These are phyloP conservation scores for Spodoptera litura DNA, from an alignment of 1,140 invertebrate species.

Conservation along the genomic window DNA sequence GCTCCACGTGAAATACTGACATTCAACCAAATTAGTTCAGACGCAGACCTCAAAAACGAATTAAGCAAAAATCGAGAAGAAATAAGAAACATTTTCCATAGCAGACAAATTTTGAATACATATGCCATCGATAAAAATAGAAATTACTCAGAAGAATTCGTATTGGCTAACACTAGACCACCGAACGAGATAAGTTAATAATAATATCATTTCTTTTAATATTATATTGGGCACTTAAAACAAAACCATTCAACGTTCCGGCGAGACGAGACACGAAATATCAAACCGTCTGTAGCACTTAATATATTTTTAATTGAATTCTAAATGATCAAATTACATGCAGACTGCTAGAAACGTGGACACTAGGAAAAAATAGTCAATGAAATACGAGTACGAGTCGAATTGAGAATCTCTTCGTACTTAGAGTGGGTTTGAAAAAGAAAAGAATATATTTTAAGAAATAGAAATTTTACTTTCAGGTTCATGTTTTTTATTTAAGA, in stretches of 20 bases:
- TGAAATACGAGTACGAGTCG: background rate
- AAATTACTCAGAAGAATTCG: too few species aligned
- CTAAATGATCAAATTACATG: background rate
- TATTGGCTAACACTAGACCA: too few species aligned
- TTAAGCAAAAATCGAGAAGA: too few species aligned
- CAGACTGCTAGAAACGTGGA: background rate
- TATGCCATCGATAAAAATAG: too few species aligned
- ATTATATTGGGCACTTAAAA: too few species aligned
- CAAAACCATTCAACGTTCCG: background rate
- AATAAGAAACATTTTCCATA: too few species aligned
- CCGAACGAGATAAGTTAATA: background rate
- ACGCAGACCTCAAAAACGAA: too few species aligned
- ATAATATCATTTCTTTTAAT: background rate
- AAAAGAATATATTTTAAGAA: background rate
- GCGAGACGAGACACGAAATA: constrained; percentile 1
- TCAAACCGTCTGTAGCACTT: background rate
- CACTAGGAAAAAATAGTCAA: too few species aligned
- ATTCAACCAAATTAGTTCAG: too few species aligned
- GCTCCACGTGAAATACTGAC: too few species aligned
- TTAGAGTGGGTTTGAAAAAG: background rate
- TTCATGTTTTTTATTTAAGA: background rate
- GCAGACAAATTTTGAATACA: too few species aligned
- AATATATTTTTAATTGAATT: too few species aligned
- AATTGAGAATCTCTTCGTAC: background rate
- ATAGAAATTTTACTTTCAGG: constrained; percentile 1